Evolutionary conservation across 2,888 invertebrate genomes (phyloP), one percentile per base, ranked within the genome.

Genomic region (Dichetophora obliterata): DNA sequence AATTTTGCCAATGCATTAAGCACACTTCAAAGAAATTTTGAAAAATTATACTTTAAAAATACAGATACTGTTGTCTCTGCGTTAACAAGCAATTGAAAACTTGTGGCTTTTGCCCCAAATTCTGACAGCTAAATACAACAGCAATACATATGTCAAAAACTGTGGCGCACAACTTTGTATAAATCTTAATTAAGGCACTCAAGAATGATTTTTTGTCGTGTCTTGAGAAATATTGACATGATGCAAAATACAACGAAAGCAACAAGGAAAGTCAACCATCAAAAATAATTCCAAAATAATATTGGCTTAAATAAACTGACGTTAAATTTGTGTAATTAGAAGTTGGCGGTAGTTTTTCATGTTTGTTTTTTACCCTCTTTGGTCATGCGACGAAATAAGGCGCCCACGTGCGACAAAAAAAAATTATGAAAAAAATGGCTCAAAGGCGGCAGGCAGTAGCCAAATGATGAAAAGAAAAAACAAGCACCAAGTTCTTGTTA

Each of bases 341-440:
- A 66, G 19, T 14, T 68, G 50, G 22, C 27, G 22, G 68, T 16
- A 16, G 16, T 70, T 70, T 57, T 54, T 54, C 14, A 16, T 5
- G 22, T 27, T 69, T 69, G 50, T 63, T 63, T n/a, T 9, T 19
- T 22, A 59, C 22, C 71, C 22, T 57, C 22, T 43, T 71, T 71
- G 59, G 57, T 43, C 3, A 71, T 71, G 27, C 27, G 37, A 19
- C 59, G 14, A 61, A 27, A n/a, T 50, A n/a, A 43, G 50, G 61
- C 72, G 48, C 61, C 72, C 72, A 73, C 72, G 16, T 48, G 48
- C 61, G 22, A 24, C 61, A 24, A 73, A 27, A 61, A 61, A 16
- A 27, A 19, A 16, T 5, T 19, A 9, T 11, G 11, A 24, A 14
- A 61, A 59, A 61, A 27, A 68, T 5, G 19, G 11, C 34, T 37